Evolutionary conservation across 2,113 vertebrate species (phyloP).

Genomic region (Colinus virginianus): DNA sequence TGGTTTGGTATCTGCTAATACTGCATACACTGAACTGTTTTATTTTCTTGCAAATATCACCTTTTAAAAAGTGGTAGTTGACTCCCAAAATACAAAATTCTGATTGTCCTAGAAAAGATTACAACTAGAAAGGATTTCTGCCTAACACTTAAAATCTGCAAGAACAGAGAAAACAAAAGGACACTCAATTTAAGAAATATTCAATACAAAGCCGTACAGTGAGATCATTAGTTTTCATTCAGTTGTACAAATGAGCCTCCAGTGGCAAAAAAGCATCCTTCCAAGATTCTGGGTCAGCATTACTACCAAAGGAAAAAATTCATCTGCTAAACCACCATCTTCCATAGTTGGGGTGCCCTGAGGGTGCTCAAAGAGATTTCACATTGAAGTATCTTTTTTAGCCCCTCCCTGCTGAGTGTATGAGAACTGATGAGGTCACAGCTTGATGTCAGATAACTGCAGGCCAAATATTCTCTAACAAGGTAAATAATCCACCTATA

Average conservation of each 20-base stretch:
- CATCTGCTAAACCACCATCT: not conserved
- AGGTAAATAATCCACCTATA: conserved; percentile 54
- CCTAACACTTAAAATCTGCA: not conserved
- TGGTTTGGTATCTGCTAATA: fast-evolving
- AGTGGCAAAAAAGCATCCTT: not conserved
- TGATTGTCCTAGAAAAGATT: not conserved
- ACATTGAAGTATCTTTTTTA: conserved; percentile 65
- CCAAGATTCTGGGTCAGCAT: not conserved
- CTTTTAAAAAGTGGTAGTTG: not conserved
- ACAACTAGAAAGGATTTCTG: not conserved
- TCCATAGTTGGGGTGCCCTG: conserved; percentile 24
- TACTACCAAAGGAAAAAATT: conserved; percentile 3
- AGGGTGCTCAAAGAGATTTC: conserved; percentile 39
- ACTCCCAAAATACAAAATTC: not conserved
- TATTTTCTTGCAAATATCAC: not conserved
- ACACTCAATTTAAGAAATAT: not conserved
- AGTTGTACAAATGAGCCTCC: not conserved
- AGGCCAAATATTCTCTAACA: conserved; percentile 63
- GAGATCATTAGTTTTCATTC: conserved; percentile 25
- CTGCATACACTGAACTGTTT: not conserved
- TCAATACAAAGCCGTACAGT: not conserved
- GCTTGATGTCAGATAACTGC: conserved; percentile 66
- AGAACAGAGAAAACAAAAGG: not conserved
- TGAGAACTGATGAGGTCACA: conserved; percentile 70
- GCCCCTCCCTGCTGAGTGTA: conserved; percentile 61